Conservation (phyloP, 2,888 invertebrate genomes). For the Epistrophe eligans region DNA sequence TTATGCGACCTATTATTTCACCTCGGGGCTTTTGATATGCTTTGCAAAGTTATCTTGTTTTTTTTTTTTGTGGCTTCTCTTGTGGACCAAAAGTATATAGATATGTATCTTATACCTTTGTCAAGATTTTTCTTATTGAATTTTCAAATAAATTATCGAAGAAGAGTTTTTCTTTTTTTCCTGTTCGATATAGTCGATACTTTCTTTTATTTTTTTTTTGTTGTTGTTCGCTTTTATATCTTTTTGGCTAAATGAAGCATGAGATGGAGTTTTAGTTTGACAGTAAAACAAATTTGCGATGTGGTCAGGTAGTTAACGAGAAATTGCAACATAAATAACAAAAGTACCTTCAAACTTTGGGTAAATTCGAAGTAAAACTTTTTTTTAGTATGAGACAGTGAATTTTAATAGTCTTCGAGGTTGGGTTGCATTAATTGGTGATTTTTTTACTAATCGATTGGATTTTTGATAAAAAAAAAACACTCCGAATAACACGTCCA, state of each 20-base stretch:
- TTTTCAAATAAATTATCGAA: slow-evolving; percentile 56
- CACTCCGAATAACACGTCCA: too few species aligned
- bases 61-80: slow-evolving; percentile 11
- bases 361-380: neutral
- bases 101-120: slow-evolving; percentile 40
- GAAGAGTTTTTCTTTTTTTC: slow-evolving; percentile 12
- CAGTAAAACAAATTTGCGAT: slow-evolving; percentile 40
- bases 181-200: neutral
- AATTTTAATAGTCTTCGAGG: neutral
- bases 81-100: slow-evolving; percentile 15
- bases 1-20: slow-evolving; percentile 65
- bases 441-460: neutral
- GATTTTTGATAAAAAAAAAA: too few species aligned
- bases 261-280: slow-evolving; percentile 60
- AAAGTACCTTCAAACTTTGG: slow-evolving; percentile 4
- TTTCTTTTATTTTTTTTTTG: slow-evolving; percentile 19
- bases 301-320: slow-evolving; percentile 24
- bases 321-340: slow-evolving; percentile 32
- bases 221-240: neutral
- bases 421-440: neutral
- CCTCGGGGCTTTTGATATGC: slow-evolving; percentile 44
- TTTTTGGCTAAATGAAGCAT: slow-evolving; percentile 63
- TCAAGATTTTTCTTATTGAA: slow-evolving; percentile 52
- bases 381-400: neutral
- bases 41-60: slow-evolving; percentile 29